Evolutionary conservation across 2,888 invertebrate species (phyloP).

Genomic region (Maniola hyperantus): DNA sequence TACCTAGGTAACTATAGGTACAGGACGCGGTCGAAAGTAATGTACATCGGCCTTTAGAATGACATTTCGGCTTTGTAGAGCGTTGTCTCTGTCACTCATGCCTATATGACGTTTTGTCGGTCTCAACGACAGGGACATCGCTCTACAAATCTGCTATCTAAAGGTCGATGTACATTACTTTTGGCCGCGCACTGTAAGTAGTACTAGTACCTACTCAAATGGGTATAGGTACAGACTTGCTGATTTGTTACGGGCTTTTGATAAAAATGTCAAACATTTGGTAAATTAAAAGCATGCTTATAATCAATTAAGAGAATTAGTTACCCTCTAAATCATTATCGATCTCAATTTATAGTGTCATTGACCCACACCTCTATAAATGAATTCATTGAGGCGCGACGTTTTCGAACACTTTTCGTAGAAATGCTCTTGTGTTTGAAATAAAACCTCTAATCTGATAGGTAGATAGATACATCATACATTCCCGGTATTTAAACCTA

Average conservation of each 20-base stretch:
- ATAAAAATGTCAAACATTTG: constrained; percentile 1
- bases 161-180: too few relatives aligned
- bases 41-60: too few relatives aligned
- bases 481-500: not conserved
- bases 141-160: too few relatives aligned
- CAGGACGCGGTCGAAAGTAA: too few relatives aligned
- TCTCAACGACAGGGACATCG: too few relatives aligned
- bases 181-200: too few relatives aligned
- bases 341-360: constrained; percentile 15
- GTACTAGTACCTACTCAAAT: too few relatives aligned
- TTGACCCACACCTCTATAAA: constrained; percentile 9
- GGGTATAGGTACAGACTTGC: not conserved
- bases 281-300: constrained; percentile 18
- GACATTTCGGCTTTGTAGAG: too few relatives aligned
- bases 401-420: too few relatives aligned
- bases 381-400: constrained; percentile 11
- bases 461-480: not conserved
- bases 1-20: too few relatives aligned
- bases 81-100: too few relatives aligned
- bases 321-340: constrained; percentile 21
- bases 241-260: not conserved
- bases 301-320: constrained; percentile 12
- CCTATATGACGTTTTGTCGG: too few relatives aligned
- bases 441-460: not conserved
- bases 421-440: constrained; percentile 7